Percentiles rank a stretch among this genome's conserved stretches.
Evolutionary conservation across 1,140 invertebrate genomes (phyloP).

Genomic region (Pentalonia nigronervosa): DNA sequence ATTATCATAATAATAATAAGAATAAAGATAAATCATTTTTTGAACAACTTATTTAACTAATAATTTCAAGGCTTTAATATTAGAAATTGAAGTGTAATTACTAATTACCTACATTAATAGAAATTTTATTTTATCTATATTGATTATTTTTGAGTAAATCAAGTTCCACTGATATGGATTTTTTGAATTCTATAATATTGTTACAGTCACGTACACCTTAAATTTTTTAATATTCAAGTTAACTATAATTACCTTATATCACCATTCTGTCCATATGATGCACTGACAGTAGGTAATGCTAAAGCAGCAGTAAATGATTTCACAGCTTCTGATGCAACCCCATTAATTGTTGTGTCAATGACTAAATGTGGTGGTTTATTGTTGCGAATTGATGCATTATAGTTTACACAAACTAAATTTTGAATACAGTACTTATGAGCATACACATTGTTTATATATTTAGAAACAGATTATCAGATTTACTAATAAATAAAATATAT

Average conservation of each 20-base stretch:
- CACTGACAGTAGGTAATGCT: conserved; percentile 81
- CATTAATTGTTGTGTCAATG: conserved; percentile 79
- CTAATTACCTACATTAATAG: background rate
- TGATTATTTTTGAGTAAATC: background rate
- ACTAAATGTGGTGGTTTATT: conserved; percentile 77
- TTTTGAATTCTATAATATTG: background rate
- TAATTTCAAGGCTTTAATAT: background rate
- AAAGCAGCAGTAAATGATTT: conserved; percentile 82
- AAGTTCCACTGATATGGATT: background rate
- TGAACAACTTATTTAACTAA: too few species aligned
- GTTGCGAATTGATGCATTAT: conserved; percentile 70
- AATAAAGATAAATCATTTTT: background rate
- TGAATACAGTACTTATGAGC: background rate
- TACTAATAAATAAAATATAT: background rate
- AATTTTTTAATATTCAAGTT: background rate
- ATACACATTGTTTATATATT: background rate
- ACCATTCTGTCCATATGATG: conserved; percentile 82
- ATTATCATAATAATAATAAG: background rate
- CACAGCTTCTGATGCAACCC: conserved; percentile 79
- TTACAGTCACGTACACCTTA: background rate
- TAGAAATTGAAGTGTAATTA: background rate
- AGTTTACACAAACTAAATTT: conserved; percentile 73
- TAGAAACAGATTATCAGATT: background rate
- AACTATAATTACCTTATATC: conserved; percentile 70
- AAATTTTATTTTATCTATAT: background rate